phyloP scores from a whole-genome alignment of 2,888 invertebrate species.

The Hofmannophila pseudospretella region DNA sequence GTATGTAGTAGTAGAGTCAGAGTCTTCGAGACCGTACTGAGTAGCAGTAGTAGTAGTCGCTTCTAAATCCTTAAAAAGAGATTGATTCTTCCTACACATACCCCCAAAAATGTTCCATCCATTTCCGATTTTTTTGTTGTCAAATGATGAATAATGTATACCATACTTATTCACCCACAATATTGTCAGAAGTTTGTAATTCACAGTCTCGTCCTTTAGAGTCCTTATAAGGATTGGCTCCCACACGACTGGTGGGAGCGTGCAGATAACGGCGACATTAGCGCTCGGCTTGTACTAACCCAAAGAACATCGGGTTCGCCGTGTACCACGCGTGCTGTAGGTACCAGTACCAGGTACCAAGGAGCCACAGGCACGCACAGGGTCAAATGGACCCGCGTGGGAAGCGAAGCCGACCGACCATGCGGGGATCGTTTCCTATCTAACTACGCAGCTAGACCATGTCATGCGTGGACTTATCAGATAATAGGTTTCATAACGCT shows the following conservation, averaged over 20 bases:
- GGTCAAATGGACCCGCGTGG: conserved; percentile 47
- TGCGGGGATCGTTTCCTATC: not conserved
- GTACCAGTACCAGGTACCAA: conserved; percentile 28
- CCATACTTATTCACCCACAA: no score
- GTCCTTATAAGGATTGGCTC: conserved; percentile 18
- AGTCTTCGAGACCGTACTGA: no score
- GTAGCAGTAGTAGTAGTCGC: no score
- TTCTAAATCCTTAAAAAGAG: no score
- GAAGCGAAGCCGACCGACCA: conserved; percentile 26
- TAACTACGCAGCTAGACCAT: conserved; percentile 12
- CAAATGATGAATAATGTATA: no score
- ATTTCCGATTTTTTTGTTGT: no score
- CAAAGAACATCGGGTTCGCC: conserved; percentile 35
- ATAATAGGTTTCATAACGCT: conserved; percentile 22
- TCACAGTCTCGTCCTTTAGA: not conserved
- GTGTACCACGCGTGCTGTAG: no score
- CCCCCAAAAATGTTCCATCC: no score
- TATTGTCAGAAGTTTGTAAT: not conserved
- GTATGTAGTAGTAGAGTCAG: no score
- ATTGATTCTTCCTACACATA: no score
- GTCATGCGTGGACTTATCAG: conserved; percentile 21
- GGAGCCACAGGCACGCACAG: conserved; percentile 29
- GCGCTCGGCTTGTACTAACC: conserved; percentile 38
- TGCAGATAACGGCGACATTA: conserved; percentile 54
- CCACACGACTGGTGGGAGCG: conserved; percentile 28